Conservation (phyloP, 2,888 invertebrate species). For the Esperia sulphurella region DNA sequence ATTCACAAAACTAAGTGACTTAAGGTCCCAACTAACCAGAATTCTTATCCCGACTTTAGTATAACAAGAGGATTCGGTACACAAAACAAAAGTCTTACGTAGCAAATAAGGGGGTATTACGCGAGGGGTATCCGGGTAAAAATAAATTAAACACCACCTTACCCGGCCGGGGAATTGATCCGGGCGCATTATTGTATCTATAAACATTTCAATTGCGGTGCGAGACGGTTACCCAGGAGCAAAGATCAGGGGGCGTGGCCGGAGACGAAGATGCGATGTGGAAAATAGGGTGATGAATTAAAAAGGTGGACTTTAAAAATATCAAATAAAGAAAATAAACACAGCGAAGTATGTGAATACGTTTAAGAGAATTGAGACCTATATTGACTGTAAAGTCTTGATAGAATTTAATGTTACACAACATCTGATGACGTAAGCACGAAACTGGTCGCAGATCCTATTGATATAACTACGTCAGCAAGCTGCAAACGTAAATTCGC, state of each 20-base stretch:
- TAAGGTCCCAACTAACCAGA: not conserved
- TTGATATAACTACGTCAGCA: too few species aligned
- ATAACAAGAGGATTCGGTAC: not conserved
- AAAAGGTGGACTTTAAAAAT: not conserved
- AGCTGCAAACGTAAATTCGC: too few species aligned
- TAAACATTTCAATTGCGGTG: conserved; percentile 71
- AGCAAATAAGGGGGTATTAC: conserved; percentile 20
- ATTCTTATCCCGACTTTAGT: not conserved
- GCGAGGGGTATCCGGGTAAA: conserved; percentile 39
- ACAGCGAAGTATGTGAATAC: not conserved
- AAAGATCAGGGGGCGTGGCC: conserved; percentile 24
- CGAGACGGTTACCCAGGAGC: conserved; percentile 23
- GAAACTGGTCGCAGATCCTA: too few species aligned
- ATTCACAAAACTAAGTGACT: too few species aligned
- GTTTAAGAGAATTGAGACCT: too few species aligned
- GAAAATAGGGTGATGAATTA: not conserved
- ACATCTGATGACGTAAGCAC: too few species aligned
- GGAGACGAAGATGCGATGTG: not conserved
- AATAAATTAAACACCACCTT: conserved; percentile 64
- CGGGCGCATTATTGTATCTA: conserved; percentile 67
- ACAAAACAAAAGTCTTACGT: conserved; percentile 27
- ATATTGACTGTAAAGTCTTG: too few species aligned
- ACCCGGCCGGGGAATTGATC: conserved; percentile 56
- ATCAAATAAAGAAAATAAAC: not conserved
- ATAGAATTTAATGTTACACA: too few species aligned